phyloP scores from a whole-genome alignment of 2,797 vertebrate genomes.

The Miichthys miiuy region DNA sequence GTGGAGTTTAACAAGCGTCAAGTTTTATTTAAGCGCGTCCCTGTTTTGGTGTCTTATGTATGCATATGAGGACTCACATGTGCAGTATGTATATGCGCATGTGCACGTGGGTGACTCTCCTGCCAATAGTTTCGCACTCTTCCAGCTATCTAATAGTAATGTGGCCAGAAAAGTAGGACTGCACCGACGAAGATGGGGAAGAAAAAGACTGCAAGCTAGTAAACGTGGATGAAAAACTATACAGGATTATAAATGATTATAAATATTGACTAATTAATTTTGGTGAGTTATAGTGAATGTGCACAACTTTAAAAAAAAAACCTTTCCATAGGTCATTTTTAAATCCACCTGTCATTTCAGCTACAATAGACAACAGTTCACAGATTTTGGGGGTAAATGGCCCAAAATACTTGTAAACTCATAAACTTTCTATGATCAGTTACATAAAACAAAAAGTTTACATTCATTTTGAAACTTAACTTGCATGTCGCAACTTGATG shows the following conservation, averaged over 20 bases:
- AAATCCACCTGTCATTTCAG: too few species aligned
- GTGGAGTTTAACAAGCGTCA: background rate
- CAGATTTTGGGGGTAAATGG: too few species aligned
- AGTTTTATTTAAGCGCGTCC: background rate
- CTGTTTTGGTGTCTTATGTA: background rate
- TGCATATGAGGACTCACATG: background rate
- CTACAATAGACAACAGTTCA: too few species aligned
- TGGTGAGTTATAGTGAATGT: background rate
- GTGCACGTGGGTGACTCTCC: background rate
- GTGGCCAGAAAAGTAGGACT: background rate
- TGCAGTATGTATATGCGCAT: background rate
- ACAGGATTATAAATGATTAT: too few species aligned
- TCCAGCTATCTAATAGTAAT: background rate
- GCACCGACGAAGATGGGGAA: background rate
- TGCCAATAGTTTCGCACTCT: background rate
- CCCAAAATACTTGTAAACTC: too few species aligned
- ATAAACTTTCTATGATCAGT: too few species aligned
- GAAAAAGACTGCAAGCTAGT: background rate
- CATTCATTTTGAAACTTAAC: background rate
- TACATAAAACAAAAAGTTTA: background rate
- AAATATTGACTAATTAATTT: too few species aligned
- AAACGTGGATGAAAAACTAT: background rate
- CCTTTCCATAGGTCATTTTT: too few species aligned
- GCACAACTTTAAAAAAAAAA: background rate
- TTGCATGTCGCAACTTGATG: background rate